Evolutionary conservation across 64 coral and sea anemone species (phyloP).

Genomic region (Dendrophyllia cribrosa): DNA sequence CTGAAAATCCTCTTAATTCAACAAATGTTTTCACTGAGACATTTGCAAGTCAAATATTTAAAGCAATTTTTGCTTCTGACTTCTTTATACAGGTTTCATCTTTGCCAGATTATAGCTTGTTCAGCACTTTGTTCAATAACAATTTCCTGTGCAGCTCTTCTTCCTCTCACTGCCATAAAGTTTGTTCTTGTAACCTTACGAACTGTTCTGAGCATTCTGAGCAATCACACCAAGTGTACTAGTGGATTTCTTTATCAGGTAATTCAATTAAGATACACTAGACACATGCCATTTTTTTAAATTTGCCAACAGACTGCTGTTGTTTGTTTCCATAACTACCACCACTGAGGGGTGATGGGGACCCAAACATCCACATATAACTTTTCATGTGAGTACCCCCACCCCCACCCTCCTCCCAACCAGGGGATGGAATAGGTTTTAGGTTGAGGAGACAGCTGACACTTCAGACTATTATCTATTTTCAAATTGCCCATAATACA

Average conservation of each 20-base stretch:
- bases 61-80: background rate
- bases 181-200: slow-evolving; percentile 80
- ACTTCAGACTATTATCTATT: no score
- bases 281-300: background rate
- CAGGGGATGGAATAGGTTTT: no score
- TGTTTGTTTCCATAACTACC: background rate
- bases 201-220: slow-evolving; percentile 67
- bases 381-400: no score
- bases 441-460: no score
- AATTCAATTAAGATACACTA: background rate
- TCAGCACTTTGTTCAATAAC: slow-evolving; percentile 79
- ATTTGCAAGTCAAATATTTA: background rate
- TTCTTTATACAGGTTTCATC: slow-evolving; percentile 55
- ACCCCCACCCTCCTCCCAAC: no score
- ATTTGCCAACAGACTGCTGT: background rate
- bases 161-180: slow-evolving; percentile 59
- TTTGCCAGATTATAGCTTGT: slow-evolving; percentile 82
- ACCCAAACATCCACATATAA: no score
- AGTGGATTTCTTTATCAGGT: slow-evolving; percentile 83
- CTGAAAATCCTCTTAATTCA: no score
- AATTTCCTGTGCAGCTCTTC: slow-evolving; percentile 59
- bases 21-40: no score
- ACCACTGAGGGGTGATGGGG: no score
- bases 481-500: no score
- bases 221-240: slow-evolving; percentile 46